Conservation (phyloP, 2,888 invertebrate species). For the Trissoscelio sp. region DNA sequence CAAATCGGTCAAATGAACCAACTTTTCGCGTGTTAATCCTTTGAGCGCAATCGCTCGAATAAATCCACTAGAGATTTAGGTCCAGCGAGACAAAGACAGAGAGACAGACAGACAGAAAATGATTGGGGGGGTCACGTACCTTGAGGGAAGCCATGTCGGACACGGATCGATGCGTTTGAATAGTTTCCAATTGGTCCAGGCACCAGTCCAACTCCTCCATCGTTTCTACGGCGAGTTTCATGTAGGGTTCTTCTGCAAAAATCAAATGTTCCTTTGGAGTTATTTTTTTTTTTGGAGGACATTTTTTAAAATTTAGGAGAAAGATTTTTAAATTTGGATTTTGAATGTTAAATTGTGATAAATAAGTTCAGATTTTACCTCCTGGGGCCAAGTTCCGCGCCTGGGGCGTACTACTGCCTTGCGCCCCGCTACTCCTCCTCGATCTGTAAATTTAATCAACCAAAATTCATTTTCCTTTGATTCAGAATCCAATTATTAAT, state of each 20-base stretch:
- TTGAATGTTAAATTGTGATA: too few relatives aligned
- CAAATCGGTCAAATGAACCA: slow-evolving; percentile 44
- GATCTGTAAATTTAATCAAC: slow-evolving; percentile 85
- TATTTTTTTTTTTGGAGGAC: too few relatives aligned
- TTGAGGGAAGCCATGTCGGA: slow-evolving; percentile 99
- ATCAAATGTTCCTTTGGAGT: slow-evolving; percentile 8
- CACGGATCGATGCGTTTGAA: slow-evolving; percentile 99
- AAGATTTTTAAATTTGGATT: too few relatives aligned
- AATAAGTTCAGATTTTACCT: too few relatives aligned
- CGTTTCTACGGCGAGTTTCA: slow-evolving; percentile 97
- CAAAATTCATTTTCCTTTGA: too few relatives aligned
- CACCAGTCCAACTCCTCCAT: slow-evolving; percentile 99
- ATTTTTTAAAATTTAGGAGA: too few relatives aligned
- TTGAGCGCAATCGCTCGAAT: slow-evolving; percentile 27
- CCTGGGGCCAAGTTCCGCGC: slow-evolving; percentile 89
- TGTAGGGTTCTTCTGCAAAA: slow-evolving; percentile 93
- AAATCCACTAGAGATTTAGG: slow-evolving; percentile 1
- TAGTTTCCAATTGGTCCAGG: slow-evolving; percentile 99
- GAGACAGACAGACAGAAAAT: background rate
- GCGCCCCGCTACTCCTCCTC: slow-evolving; percentile 90
- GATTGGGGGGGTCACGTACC: slow-evolving; percentile 86
- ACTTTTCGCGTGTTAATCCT: slow-evolving; percentile 50
- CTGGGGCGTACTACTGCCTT: slow-evolving; percentile 89
- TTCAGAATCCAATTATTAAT: too few relatives aligned
- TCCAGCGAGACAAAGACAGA: background rate